These are phyloP conservation scores for Paraescarpia echinospica DNA, from an alignment of 1,140 invertebrate species.

Conservation along the genomic window DNA sequence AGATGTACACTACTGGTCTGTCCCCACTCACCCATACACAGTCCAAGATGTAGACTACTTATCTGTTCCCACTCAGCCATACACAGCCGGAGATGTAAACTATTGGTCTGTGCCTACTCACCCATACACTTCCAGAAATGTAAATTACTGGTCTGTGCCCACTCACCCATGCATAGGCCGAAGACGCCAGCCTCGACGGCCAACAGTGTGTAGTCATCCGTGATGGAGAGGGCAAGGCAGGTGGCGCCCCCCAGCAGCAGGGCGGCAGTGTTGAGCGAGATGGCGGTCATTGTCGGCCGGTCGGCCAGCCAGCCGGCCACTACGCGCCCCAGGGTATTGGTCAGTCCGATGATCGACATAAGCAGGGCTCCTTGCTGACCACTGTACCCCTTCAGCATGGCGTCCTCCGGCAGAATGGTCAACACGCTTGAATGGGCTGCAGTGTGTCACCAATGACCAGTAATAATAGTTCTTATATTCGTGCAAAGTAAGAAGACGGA, in stretches of 20 bases:
- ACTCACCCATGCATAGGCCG: conserved; percentile 90
- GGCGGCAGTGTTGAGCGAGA: conserved; percentile 89
- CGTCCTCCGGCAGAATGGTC: conserved; percentile 21
- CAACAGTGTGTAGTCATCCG: conserved; percentile 73
- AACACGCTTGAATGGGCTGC: conserved; percentile 24
- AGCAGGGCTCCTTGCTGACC: conserved; percentile 3
- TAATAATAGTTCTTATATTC: background rate
- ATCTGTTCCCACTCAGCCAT: too few relatives aligned
- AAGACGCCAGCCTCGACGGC: conserved; percentile 82
- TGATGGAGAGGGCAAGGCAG: conserved; percentile 80
- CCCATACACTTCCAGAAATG: too few relatives aligned
- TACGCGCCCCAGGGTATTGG: conserved; percentile 20
- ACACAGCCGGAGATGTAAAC: too few relatives aligned
- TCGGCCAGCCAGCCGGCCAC: conserved; percentile 56
- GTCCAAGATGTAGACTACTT: too few relatives aligned
- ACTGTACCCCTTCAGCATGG: conserved; percentile 11
- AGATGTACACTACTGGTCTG: too few relatives aligned
- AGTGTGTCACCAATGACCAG: background rate
- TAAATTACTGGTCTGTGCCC: conserved; percentile 31
- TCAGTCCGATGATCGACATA: conserved; percentile 21
- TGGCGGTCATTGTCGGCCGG: conserved; percentile 70
- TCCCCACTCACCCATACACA: too few relatives aligned
- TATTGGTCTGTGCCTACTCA: too few relatives aligned
- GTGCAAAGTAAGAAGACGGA: too few relatives aligned
- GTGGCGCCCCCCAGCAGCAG: conserved; percentile 83